Base-by-base conservation (phyloP, 2,888 invertebrate species). In the Chymomyza procnemis region DNA sequence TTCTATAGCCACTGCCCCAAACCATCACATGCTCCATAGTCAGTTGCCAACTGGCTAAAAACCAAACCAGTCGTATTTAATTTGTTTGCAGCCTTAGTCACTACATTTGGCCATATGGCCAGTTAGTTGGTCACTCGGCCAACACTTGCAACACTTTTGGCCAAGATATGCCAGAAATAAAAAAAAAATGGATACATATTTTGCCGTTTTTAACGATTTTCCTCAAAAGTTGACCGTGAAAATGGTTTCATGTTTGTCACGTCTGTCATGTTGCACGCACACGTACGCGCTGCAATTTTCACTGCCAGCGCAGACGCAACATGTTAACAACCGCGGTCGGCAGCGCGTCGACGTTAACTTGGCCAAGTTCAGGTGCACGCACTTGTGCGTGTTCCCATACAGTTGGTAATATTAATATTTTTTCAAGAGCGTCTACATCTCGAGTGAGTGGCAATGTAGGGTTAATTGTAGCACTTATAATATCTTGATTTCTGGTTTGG, bases 301-400 rank as follows among this genome's bases (percentile, higher is more conserved):
- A 78, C 75, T 73, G 76, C 63, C 78, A 74, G 46, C 48, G 6
- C 19, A 50, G 14, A 50, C 58, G 61, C 73, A 56, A 63, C 56
- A 47, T 46, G 56, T 64, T 64, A 47, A 64, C 22, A 34, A 56
- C 56, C 26, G 56, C 56, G 22, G 22, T 8, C 3, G 5, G 14
- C 22, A 6, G 1, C 22, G 16, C 48, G 62, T 2, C 46, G 22
- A 79, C 26, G 52, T 34, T 30, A 55, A 12, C 54, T 41, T 41
- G 22, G 12, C 78, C 86, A 82, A 82, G 82, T 82, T 82, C 84
- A 86, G 74, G 86, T 52, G 59, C 68, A 74, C 74, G 74, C 71
- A 75, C 74, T 69, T 66, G 69, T 73, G 64, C 58, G 50, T 73
- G 56, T 65, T 61, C 8, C 8, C 1, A 26, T 6, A 2, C 26